phyloP scores from a whole-genome alignment of 2,113 vertebrate genomes.

The Trichomycterus rosablanca region DNA sequence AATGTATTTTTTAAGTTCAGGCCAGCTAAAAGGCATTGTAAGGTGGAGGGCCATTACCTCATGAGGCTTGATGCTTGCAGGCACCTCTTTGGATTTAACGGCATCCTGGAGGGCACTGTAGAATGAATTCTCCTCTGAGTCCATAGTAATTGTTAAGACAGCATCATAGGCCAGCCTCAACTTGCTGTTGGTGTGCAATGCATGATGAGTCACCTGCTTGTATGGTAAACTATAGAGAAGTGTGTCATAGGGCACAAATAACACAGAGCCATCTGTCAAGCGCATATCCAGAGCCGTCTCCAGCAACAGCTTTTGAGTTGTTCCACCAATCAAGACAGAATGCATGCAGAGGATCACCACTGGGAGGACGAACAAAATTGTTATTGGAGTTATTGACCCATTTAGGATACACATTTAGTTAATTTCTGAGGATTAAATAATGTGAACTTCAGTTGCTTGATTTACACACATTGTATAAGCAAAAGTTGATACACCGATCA shows the following conservation, averaged over 20 bases:
- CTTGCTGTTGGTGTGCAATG: constrained; percentile 61
- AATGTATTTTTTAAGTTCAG: no score
- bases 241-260: constrained; percentile 70
- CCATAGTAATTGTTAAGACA: constrained; percentile 68
- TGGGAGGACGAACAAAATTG: constrained; percentile 28
- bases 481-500: no score
- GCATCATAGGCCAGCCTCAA: constrained; percentile 72
- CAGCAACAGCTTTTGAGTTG: constrained; percentile 59
- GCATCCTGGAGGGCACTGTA: constrained; percentile 64
- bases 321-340: constrained; percentile 67
- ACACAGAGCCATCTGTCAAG: constrained; percentile 64
- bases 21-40: no score
- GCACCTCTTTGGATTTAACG: constrained; percentile 58
- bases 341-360: constrained; percentile 77
- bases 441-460: no score
- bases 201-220: constrained; percentile 53
- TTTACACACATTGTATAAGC: no score
- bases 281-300: constrained; percentile 69
- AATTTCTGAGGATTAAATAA: no score
- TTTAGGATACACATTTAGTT: no score
- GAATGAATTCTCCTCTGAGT: constrained; percentile 61
- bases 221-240: constrained; percentile 75
- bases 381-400: no score
- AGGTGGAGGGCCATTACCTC: constrained; percentile 51
- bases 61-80: constrained; percentile 51